Conservation (phyloP, 2,888 invertebrate species). For the Eremobia ochroleuca region DNA sequence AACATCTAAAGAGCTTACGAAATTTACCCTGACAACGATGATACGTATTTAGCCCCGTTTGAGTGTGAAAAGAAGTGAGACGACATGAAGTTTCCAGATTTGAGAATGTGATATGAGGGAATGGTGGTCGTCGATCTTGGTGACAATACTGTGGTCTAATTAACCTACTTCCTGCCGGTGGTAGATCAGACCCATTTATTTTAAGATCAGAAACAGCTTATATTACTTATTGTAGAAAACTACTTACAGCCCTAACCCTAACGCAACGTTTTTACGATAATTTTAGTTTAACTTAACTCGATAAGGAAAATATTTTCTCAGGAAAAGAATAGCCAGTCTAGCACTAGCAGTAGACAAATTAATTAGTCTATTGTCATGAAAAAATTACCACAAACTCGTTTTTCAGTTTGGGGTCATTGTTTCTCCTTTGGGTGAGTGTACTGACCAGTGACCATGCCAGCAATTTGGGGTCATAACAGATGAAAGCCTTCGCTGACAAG, state of each 20-base stretch:
- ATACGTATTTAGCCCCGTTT: constrained; percentile 3
- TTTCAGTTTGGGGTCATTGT: too few relatives aligned
- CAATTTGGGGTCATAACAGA: background rate
- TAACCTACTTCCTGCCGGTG: background rate
- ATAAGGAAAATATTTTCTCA: background rate
- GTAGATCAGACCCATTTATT: background rate
- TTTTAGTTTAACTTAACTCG: background rate
- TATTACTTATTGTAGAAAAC: too few relatives aligned
- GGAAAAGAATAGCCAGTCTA: background rate
- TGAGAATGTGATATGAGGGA: background rate
- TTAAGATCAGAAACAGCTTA: too few relatives aligned
- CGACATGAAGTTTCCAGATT: background rate
- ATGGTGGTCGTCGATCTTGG: background rate
- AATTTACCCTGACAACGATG: constrained; percentile 32
- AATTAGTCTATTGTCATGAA: background rate
- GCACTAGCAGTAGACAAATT: background rate
- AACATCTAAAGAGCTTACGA: constrained; percentile 24
- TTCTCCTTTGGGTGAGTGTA: background rate
- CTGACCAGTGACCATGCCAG: background rate
- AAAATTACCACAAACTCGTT: background rate
- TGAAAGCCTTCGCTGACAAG: too few relatives aligned
- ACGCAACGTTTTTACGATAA: background rate
- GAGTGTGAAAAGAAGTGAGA: background rate
- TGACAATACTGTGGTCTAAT: background rate
- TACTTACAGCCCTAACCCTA: too few relatives aligned